Evolutionary conservation across 2,113 vertebrate genomes (phyloP).

Genomic region (Takifugu bimaculatus): DNA sequence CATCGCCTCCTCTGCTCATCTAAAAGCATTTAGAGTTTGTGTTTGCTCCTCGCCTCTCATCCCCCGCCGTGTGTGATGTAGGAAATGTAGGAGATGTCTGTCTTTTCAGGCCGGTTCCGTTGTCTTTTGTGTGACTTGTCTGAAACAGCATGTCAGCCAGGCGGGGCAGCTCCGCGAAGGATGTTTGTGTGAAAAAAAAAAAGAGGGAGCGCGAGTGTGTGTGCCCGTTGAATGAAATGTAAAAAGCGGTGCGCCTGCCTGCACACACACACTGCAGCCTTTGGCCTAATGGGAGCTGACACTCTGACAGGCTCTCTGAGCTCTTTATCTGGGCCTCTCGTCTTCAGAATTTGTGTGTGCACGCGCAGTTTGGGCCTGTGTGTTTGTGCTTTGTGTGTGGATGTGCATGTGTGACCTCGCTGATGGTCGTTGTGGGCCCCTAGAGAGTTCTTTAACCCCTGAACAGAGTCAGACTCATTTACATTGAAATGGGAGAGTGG

Average conservation of each 20-base stretch:
- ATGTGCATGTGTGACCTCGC: constrained; percentile 61
- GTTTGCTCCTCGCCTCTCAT: constrained; percentile 41
- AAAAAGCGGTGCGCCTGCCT: constrained; percentile 68
- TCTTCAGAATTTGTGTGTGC: constrained; percentile 45
- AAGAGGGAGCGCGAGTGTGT: constrained; percentile 45
- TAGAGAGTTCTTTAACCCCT: constrained; percentile 74
- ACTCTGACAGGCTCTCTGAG: constrained; percentile 76
- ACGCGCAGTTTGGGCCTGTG: constrained; percentile 34
- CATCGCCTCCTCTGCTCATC: constrained; percentile 41
- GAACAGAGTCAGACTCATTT: constrained; percentile 79
- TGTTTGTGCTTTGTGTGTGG: constrained; percentile 35
- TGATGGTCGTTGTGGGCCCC: constrained; percentile 66
- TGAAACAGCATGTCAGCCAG: constrained; percentile 71
- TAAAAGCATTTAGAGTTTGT: constrained; percentile 59
- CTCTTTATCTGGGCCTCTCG: constrained; percentile 75
- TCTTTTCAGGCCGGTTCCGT: constrained; percentile 68
- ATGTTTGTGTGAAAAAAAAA: constrained; percentile 58
- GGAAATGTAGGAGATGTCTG: constrained; percentile 72
- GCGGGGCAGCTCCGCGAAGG: constrained; percentile 64
- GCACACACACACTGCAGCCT: constrained; percentile 68
- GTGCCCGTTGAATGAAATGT: constrained; percentile 61
- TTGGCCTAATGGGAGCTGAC: constrained; percentile 75
- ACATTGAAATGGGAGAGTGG: constrained; percentile 79
- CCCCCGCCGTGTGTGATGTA: constrained; percentile 56
- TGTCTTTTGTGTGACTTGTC: constrained; percentile 71